A percentile compares a stretch with the other conserved stretches of the same genome.
These are phyloP conservation scores for Drosophila ficusphila DNA, from an alignment of 1,140 invertebrate species.

Conservation along the genomic window DNA sequence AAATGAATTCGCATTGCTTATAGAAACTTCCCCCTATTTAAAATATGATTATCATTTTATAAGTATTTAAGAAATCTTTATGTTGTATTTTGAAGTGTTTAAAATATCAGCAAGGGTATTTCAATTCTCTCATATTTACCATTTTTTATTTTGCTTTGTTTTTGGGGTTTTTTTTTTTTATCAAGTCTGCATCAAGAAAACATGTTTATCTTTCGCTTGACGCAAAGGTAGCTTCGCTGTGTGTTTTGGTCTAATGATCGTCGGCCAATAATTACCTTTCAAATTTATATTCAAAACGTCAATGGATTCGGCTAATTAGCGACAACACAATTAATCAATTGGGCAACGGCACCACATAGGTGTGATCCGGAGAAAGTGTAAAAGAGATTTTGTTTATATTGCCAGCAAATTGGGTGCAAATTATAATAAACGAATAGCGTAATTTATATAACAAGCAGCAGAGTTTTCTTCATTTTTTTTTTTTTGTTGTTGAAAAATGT, in stretches of 20 bases:
- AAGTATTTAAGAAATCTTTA: no score
- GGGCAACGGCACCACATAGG: not conserved
- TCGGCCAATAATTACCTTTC: conserved; percentile 22
- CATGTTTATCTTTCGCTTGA: conserved; percentile 27
- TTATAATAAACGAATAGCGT: not conserved
- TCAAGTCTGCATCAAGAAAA: not conserved
- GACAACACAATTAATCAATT: conserved; percentile 29
- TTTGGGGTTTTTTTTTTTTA: not conserved
- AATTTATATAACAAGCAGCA: not conserved
- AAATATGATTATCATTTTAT: no score
- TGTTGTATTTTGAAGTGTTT: not conserved
- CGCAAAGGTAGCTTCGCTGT: conserved; percentile 5
- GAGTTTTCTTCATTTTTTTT: no score
- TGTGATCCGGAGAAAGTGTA: conserved; percentile 21
- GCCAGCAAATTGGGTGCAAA: conserved; percentile 1
- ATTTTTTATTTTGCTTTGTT: not conserved
- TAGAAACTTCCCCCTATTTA: no score
- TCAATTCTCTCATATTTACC: not conserved
- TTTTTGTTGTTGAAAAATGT: no score
- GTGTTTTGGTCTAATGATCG: conserved; percentile 26
- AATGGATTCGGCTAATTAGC: conserved; percentile 32
- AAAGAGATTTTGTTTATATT: not conserved
- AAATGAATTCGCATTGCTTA: no score
- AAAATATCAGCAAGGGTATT: not conserved
- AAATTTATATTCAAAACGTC: conserved; percentile 29